These are phyloP conservation scores for Phyllotis vaccarum DNA, from an alignment of 2,797 vertebrate genomes.

Conservation along the genomic window DNA sequence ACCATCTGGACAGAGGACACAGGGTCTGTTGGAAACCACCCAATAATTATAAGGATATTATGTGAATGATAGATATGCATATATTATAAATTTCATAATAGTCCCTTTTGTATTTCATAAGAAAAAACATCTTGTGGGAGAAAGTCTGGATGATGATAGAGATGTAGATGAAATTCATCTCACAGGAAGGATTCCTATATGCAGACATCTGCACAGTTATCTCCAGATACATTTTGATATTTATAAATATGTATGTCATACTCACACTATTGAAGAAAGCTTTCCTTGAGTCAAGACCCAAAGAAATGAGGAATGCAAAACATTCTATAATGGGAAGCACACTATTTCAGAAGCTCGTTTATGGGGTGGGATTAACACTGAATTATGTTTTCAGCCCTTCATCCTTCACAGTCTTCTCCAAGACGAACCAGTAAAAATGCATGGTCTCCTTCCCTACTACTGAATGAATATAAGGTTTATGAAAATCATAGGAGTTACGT, in stretches of 20 bases:
- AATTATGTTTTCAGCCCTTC: not conserved
- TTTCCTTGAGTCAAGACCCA: not conserved
- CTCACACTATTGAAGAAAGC: not conserved
- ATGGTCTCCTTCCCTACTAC: not conserved
- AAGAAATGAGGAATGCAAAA: not conserved
- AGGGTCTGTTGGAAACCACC: not conserved
- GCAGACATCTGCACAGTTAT: not conserved
- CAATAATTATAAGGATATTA: not conserved
- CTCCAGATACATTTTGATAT: not conserved
- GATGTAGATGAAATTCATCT: conserved; percentile 4
- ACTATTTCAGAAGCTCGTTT: not conserved
- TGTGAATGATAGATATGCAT: not conserved
- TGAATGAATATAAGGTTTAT: not conserved
- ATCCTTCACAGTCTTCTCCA: not conserved
- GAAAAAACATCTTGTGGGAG: not conserved
- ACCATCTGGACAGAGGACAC: not conserved
- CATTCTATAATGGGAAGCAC: not conserved
- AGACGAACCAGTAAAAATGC: not conserved
- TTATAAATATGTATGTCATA: conserved; percentile 5
- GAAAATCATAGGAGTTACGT: not conserved
- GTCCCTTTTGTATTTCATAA: not conserved
- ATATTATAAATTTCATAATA: not conserved
- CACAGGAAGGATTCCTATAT: not conserved
- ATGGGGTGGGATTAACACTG: not conserved
- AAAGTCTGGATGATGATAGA: not conserved